A percentile compares a stretch with the other conserved stretches of the same genome.
phyloP scores from a whole-genome alignment of 2,113 vertebrate species.

The Eolophus roseicapilla region DNA sequence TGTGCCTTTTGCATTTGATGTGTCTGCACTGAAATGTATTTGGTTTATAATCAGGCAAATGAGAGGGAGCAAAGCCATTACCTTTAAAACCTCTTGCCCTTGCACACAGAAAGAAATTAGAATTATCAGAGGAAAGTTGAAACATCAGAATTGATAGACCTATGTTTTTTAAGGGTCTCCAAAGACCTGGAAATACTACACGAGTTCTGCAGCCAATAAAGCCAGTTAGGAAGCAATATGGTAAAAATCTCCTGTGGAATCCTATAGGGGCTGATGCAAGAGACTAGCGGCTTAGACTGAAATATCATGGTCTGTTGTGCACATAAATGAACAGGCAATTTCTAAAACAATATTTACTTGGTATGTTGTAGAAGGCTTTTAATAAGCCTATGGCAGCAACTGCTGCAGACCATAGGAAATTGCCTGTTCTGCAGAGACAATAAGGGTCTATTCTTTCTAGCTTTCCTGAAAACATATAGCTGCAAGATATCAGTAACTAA shows the following conservation, averaged over 20 bases:
- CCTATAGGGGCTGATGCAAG: neutral
- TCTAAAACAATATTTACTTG: neutral
- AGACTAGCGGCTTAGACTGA: neutral
- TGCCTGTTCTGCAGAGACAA: rapidly evolving
- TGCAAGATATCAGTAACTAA: neutral
- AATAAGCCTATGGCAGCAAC: neutral
- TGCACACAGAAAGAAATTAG: neutral
- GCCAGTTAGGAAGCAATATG: rapidly evolving
- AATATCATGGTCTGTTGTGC: neutral
- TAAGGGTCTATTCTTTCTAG: neutral
- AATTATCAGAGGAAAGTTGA: neutral
- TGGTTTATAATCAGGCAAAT: neutral
- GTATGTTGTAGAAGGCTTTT: neutral
- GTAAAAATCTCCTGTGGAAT: neutral
- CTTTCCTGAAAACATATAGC: neutral
- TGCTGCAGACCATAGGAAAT: neutral
- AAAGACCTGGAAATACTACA: neutral
- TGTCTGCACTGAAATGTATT: neutral
- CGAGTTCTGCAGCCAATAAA: neutral
- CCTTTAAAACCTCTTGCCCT: neutral
- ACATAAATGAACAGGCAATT: neutral
- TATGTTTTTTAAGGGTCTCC: neutral
- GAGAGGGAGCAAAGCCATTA: neutral
- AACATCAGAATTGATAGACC: neutral
- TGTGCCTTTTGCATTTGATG: neutral